phyloP scores from a whole-genome alignment of 2,888 invertebrate species.

The Petrophora chlorosata region DNA sequence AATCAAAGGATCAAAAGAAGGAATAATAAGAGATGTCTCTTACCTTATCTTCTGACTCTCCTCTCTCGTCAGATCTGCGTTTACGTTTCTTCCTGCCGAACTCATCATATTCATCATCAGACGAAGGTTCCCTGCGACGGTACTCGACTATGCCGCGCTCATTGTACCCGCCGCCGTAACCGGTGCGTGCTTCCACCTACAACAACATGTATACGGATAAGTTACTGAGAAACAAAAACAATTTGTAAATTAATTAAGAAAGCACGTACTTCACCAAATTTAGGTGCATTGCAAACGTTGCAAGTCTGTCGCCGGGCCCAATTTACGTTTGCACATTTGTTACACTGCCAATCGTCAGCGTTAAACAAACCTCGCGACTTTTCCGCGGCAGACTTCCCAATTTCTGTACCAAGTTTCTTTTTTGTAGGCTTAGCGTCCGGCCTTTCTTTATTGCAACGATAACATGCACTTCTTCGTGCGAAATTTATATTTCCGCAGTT shows the following conservation, averaged over 20 bases:
- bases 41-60: conserved; percentile 56
- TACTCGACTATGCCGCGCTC: conserved; percentile 98
- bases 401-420: conserved; percentile 96
- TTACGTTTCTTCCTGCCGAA: conserved; percentile 88
- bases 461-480: conserved; percentile 94
- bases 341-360: conserved; percentile 99
- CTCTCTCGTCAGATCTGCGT: conserved; percentile 19
- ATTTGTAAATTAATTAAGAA: conserved; percentile 1
- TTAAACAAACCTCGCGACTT: conserved; percentile 97
- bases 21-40: conserved; percentile 35
- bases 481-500: conserved; percentile 97
- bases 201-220: conserved; percentile 36
- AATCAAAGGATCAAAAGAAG: background rate
- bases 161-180: conserved; percentile 96
- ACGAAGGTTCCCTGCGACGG: conserved; percentile 92
- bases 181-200: conserved; percentile 88
- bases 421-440: conserved; percentile 76
- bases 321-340: conserved; percentile 99
- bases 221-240: background rate
- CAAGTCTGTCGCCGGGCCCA: conserved; percentile 98
- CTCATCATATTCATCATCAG: conserved; percentile 98
- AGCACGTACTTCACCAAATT: conserved; percentile 94
- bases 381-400: conserved; percentile 99
- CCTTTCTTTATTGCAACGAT: conserved; percentile 93
- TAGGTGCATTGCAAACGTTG: conserved; percentile 99